Base-by-base conservation (phyloP, 2,888 invertebrate genomes). In the Lithophane ornitopus region DNA sequence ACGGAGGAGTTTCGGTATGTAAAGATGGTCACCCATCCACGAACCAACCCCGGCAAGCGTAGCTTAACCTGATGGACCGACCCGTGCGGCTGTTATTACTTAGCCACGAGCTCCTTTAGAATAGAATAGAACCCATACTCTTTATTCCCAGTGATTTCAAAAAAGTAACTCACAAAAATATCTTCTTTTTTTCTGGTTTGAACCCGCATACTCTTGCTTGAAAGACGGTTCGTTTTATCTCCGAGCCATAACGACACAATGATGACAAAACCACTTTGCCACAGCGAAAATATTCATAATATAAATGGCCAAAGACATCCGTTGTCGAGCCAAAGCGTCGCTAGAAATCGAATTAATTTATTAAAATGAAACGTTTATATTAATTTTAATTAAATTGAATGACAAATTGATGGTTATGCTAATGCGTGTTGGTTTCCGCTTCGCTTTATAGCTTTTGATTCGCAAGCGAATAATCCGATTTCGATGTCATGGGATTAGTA, bases 391-490 rank as follows among this genome's bases (percentile, higher is more conserved):
- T 82, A 74, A 77, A 85, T 85, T 80, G 79, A 76, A 80, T 75
- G 76, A 82, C 82, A 85, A 87, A 76, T 87, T 82, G 79, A 85
- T 76, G 70, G 58, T 19, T 78, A 74, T 78, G 71, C 62, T 81
- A 81, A 87, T 78, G 26, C 19, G 46, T 49, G 65, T 26, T 62
- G 70, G 66, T 76, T 81, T 78, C 82, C 70, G 79, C 52, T 75
- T 59, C 62, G 65, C 41, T 79, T 66, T 72, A 65, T 74, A 8
- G 66, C 54, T 56, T 67, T 19, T 73, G 61, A 70, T 85, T 85
- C 76, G 76, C 49, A 61, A 74, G 26, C 46, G 44, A 77, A 65
- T 85, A 65, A 76, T 74, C 34, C 12, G 58, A 85, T 77, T 77
- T 72, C 39, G 41, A 70, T 74, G 44, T 54, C 44, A 41, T 26